Base-by-base conservation (phyloP, 2,797 vertebrate genomes). In the Girardinus metallicus region DNA sequence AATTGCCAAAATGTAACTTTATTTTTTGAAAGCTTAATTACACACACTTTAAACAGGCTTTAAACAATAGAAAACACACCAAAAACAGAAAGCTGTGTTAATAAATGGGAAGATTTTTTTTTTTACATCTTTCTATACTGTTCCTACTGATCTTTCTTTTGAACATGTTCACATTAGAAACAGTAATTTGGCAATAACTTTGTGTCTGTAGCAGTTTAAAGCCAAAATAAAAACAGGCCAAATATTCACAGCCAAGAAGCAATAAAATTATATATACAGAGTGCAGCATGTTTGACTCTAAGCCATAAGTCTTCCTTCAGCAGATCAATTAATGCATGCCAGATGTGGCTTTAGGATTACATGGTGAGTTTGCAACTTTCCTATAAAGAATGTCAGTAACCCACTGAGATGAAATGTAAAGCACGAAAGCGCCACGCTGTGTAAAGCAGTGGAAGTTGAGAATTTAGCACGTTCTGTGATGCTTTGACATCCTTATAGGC, bases 71-170 rank as follows among this genome's bases (percentile, higher is more conserved):
- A 57, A 55, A 57, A 23, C 41, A 81, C 21, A 79, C 39, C 70
- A 0, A 62, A 18, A 80, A 41, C 64, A 29, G 8, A 60, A 64
- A 18, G 21, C 76, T 74, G 39, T 9, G 1, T 15, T 26, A 43
- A 49, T 73, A 62, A 49, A 80, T 88, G 81, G 76, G 46, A 87
- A 86, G 13, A 66, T 51, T 51, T 18, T 51, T 8, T 39, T 80
- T 72, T 83, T 47, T 76, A 70, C 76, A 78, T 72, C 83, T 73
- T 71, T 70, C 85, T 73, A 85, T 76, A 72, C 75, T 80, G 77
- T 88, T 78, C 81, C 55, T 89, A 76, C 80, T 85, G 73, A 88
- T 90, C 90, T 86, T 87, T 85, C 88, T 75, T 77, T 84, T 78
- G 70, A 81, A 49, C 60, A 83, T 80, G 47, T 43, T 77, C 57